phyloP scores from a whole-genome alignment of 2,888 invertebrate species.

The Phorcus lineatus region DNA sequence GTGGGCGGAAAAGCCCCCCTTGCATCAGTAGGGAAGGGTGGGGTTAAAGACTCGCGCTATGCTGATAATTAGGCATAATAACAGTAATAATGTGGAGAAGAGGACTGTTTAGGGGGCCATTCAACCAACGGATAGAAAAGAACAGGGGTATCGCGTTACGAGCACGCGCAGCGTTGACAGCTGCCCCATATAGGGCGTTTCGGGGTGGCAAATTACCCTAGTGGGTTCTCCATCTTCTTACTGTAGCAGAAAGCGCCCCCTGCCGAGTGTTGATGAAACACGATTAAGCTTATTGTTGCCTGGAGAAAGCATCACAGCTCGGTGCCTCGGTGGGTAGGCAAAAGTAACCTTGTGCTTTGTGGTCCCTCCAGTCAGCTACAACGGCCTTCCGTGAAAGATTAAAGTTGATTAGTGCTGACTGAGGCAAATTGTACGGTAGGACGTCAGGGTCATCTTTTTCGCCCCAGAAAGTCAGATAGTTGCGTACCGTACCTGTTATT shows the following conservation, averaged over 20 bases:
- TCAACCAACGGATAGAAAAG: not conserved
- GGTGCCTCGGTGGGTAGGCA: constrained; percentile 16
- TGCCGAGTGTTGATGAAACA: constrained; percentile 16
- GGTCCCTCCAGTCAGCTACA: not conserved
- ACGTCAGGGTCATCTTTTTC: not conserved
- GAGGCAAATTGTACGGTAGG: constrained; percentile 15
- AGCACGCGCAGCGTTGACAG: constrained; percentile 30
- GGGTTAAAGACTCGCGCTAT: not conserved
- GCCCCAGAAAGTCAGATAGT: not conserved
- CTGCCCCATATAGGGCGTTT: constrained; percentile 12
- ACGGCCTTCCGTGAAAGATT: not conserved
- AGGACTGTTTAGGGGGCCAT: constrained; percentile 25
- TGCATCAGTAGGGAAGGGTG: not conserved
- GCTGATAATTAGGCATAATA: constrained; percentile 10
- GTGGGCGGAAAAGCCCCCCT: constrained; percentile 9
- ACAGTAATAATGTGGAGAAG: constrained; percentile 19
- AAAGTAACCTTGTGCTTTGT: constrained; percentile 23
- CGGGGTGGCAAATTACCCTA: constrained; percentile 21
- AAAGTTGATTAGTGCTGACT: constrained; percentile 6
- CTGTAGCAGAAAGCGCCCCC: constrained; percentile 13
- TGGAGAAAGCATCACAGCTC: constrained; percentile 8
- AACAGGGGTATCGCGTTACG: constrained; percentile 26
- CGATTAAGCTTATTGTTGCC: constrained; percentile 24
- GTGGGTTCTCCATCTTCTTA: not conserved
- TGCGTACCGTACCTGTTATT: constrained; percentile 18